Conservation (phyloP, 2,888 invertebrate genomes). For the Eilema depressum region DNA sequence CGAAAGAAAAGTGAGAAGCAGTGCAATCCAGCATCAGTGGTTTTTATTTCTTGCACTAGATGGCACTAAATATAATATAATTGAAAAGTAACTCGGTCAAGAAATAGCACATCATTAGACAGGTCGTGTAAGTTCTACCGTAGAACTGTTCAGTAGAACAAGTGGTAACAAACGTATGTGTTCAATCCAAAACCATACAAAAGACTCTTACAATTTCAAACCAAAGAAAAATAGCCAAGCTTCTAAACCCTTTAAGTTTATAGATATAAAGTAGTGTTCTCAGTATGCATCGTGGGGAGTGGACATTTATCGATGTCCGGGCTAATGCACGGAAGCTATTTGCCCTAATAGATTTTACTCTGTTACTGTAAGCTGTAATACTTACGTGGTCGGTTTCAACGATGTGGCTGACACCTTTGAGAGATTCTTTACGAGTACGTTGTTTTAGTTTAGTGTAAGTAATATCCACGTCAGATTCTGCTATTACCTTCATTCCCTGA, state of each 20-base stretch:
- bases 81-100: no score
- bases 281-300: constrained; percentile 40
- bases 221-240: constrained; percentile 10
- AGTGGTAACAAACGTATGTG: no score
- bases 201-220: neutral
- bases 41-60: no score
- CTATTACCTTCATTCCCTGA: neutral
- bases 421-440: constrained; percentile 15
- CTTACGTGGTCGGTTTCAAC: constrained; percentile 46
- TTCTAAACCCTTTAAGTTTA: constrained; percentile 18
- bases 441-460: constrained; percentile 8
- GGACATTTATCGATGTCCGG: constrained; percentile 69
- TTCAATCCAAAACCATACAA: neutral
- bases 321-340: constrained; percentile 71
- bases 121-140: no score
- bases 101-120: no score
- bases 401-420: constrained; percentile 15
- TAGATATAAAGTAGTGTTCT: constrained; percentile 26
- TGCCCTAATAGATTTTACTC: constrained; percentile 69
- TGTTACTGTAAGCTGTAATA: constrained; percentile 66
- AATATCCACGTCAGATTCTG: neutral
- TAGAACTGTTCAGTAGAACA: no score
- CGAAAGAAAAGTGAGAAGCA: no score
- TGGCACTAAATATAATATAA: no score
- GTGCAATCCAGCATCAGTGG: no score